Base-by-base conservation (phyloP, 2,113 vertebrate genomes). In the Phyllostomus hastatus region DNA sequence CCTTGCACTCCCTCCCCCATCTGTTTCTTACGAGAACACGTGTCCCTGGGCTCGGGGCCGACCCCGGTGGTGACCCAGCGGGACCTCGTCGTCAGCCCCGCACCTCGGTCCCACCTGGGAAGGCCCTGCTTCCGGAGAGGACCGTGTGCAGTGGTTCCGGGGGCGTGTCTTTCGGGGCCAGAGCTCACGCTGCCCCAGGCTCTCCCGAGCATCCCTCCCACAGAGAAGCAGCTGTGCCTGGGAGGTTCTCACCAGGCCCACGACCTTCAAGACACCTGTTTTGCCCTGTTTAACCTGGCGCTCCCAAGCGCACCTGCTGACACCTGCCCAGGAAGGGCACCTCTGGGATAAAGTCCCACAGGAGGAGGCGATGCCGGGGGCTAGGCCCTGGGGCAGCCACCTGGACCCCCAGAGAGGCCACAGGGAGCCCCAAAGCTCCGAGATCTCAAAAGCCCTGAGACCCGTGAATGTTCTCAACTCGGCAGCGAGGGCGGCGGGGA, bases 401-500 rank as follows among this genome's bases (percentile, higher is more conserved):
- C 26, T 26, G 5, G 54, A 33, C 10, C 35, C 19, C 66, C 43
- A 7, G 66, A 52, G 43, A 50, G 75, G n/a, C 75, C 57, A 20
- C 10, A 28, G 64, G 83, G 16, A 35, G 66, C 66, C n/a, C 48
- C 66, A 33, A 31, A 4, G 82, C 14, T 24, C 46, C 6, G 14
- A 35, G 82, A 15, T 15, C 50, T 38, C 16, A 10, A 15, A 19
- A 38, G 6, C 16, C 9, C 82, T 7, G 0, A 43, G 19, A 9
- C 19, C 16, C 5, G 14, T 8, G 14, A 50, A 33, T 50, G 38
- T 22, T 59, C 52, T 73, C 50, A 46, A 41, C 41, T 35, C 4
- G 12, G 87, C 1, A 10, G 3, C 0, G 41, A 48, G 2, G 28
- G 14, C 1, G 2, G 70, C 12, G 1, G 4, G 11, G 41, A 22